A percentile compares a stretch with the other conserved stretches of the same genome.
Conservation (phyloP, 2,113 vertebrate genomes). For the Meles meles region DNA sequence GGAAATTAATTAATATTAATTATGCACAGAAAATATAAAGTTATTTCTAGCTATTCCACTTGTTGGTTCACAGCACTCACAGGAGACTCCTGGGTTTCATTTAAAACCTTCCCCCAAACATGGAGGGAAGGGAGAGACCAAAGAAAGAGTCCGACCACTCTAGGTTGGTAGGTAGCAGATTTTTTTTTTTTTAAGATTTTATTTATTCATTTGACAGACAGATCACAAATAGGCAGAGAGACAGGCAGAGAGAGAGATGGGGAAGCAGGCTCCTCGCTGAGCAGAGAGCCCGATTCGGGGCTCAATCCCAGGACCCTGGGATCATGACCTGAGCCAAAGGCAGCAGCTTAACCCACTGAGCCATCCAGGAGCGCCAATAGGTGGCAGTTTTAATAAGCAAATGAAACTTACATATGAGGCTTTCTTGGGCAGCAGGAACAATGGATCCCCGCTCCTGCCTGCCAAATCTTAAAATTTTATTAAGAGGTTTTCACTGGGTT, state of each 20-base stretch:
- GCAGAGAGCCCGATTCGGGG: no score
- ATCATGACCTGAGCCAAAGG: no score
- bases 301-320: no score
- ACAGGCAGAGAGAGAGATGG: no score
- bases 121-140: neutral
- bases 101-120: neutral
- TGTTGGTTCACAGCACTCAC: neutral
- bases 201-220: no score
- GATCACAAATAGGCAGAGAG: no score
- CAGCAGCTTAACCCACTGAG: no score
- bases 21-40: neutral
- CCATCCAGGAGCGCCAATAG: neutral
- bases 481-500: neutral
- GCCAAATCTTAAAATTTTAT: neutral
- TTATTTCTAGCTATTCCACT: neutral
- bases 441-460: neutral
- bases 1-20: neutral
- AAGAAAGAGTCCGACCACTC: neutral
- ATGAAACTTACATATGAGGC: neutral
- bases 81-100: neutral
- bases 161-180: neutral
- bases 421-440: neutral
- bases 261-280: no score
- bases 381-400: neutral
- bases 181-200: no score